These are phyloP conservation scores for Stictonetta naevosa DNA, from an alignment of 2,113 vertebrate genomes.

Conservation along the genomic window DNA sequence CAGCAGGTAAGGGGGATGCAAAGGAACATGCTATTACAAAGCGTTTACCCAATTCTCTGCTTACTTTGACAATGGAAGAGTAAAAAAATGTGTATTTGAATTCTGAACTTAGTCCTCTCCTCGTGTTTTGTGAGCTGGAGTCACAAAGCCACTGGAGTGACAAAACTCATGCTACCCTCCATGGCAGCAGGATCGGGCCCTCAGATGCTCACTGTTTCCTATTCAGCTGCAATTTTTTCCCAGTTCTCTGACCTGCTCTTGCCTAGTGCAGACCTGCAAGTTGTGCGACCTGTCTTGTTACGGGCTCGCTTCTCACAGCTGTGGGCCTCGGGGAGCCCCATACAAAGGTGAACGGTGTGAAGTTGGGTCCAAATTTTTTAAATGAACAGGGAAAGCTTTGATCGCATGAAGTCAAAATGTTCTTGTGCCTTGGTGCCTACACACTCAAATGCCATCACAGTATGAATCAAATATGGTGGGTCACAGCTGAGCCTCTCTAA, in stretches of 20 bases:
- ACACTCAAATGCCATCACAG: background rate
- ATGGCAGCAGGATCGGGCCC: background rate
- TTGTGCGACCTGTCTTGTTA: background rate
- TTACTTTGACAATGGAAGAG: background rate
- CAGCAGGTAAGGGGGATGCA: background rate
- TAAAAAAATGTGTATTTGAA: background rate
- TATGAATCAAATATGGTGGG: background rate
- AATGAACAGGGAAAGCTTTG: background rate
- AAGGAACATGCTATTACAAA: background rate
- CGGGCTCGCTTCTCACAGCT: background rate
- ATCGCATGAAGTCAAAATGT: background rate
- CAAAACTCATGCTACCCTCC: accelerated
- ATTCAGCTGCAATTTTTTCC: background rate
- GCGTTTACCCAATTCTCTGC: background rate
- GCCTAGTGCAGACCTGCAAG: background rate
- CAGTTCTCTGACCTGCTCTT: background rate
- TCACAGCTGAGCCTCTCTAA: background rate
- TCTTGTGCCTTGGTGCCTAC: background rate
- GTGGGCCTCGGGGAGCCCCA: background rate
- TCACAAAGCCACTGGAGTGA: background rate
- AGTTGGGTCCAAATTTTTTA: background rate
- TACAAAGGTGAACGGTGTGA: background rate
- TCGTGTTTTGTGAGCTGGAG: background rate
- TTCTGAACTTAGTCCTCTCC: background rate
- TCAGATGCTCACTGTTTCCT: background rate